Conservation (phyloP, 2,888 invertebrate genomes). For the Parasteatoda lunata region DNA sequence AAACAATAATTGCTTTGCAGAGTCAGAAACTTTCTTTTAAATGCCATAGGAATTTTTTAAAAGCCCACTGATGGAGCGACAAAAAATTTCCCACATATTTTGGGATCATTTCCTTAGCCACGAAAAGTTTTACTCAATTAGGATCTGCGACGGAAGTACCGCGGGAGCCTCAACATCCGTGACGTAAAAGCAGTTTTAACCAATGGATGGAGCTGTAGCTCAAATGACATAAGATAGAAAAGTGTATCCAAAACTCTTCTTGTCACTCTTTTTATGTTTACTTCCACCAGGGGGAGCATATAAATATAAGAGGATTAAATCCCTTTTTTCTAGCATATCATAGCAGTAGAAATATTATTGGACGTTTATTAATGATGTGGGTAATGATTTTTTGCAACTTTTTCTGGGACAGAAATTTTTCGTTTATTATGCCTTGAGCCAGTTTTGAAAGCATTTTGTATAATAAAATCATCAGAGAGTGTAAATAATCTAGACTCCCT, state of each 20-base stretch:
- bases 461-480: too few relatives aligned
- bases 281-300: background rate
- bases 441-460: too few relatives aligned
- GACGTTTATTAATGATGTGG: background rate
- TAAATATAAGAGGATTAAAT: background rate
- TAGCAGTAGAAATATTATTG: background rate
- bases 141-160: conserved; percentile 35
- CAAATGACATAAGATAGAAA: conserved; percentile 34
- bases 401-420: too few relatives aligned
- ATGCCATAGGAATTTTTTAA: too few relatives aligned
- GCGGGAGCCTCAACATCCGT: conserved; percentile 23
- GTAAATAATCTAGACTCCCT: too few relatives aligned
- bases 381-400: background rate
- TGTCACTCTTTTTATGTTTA: background rate
- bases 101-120: conserved; percentile 27
- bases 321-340: background rate
- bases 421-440: too few relatives aligned
- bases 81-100: conserved; percentile 14
- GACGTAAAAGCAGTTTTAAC: conserved; percentile 46
- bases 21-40: too few relatives aligned
- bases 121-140: conserved; percentile 53
- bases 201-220: conserved; percentile 11
- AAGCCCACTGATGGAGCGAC: too few relatives aligned
- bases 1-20: too few relatives aligned
- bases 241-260: background rate